phyloP scores from a whole-genome alignment of 2,797 vertebrate species.

The Crypturellus tataupa region DNA sequence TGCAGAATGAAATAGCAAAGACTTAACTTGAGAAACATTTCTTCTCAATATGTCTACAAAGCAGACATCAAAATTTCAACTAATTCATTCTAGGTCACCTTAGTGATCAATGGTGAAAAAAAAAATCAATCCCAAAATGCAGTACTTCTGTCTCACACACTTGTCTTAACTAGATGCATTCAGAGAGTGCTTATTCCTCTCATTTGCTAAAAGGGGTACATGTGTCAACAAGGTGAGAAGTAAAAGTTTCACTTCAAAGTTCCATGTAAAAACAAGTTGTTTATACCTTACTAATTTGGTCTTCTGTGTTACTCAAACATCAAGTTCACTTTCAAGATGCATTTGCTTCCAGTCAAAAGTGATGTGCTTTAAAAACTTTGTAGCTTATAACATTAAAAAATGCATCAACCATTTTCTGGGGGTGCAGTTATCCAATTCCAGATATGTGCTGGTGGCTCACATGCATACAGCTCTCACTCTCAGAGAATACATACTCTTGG shows the following conservation, averaged over 20 bases:
- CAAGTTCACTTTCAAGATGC: not conserved
- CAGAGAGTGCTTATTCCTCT: not conserved
- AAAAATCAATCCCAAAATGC: not conserved
- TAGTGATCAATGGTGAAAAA: slow-evolving; percentile 19
- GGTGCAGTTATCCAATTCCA: not conserved
- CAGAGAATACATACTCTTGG: no score
- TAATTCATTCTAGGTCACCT: slow-evolving; percentile 12
- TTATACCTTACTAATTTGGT: not conserved
- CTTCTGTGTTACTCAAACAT: not conserved
- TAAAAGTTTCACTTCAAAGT: not conserved
- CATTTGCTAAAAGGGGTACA: not conserved
- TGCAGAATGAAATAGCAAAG: slow-evolving; percentile 15
- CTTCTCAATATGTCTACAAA: not conserved
- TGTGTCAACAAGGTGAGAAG: not conserved
- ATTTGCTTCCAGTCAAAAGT: not conserved
- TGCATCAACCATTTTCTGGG: not conserved
- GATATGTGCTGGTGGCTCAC: not conserved
- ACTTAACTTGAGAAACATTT: not conserved
- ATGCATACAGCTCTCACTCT: not conserved
- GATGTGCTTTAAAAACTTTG: not conserved
- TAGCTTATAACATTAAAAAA: not conserved
- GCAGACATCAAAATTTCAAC: slow-evolving; percentile 3
- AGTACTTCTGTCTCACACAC: not conserved
- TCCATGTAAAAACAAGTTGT: not conserved
- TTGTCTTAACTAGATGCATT: not conserved